Percentiles rank a stretch among this genome's conserved stretches.
Evolutionary conservation across 2,113 vertebrate genomes (phyloP).

Genomic region (Electrona antarctica): DNA sequence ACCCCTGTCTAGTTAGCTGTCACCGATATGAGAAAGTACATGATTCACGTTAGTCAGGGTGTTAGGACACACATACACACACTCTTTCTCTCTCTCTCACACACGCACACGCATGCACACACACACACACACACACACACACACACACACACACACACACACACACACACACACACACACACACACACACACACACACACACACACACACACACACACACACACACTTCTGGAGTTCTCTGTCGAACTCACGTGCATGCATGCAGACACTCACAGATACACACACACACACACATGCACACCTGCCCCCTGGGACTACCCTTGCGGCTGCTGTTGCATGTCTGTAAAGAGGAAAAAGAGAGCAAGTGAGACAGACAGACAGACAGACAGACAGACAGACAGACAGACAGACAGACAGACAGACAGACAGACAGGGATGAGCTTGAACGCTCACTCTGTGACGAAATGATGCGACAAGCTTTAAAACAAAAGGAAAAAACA

Average conservation of each 20-base stretch:
- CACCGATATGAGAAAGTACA: constrained; percentile 83
- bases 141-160: constrained; percentile 18
- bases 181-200: constrained; percentile 29
- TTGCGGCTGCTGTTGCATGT: constrained; percentile 68
- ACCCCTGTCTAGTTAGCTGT: constrained; percentile 81
- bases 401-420: constrained; percentile 20
- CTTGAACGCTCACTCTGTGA: constrained; percentile 30
- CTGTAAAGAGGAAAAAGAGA: constrained; percentile 52
- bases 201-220: constrained; percentile 14
- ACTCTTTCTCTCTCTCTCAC: neutral
- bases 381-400: constrained; percentile 1
- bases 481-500: constrained; percentile 42
- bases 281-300: constrained; percentile 39
- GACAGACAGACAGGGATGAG: constrained; percentile 17
- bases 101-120: constrained; percentile 1
- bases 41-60: constrained; percentile 83
- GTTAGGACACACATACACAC: constrained; percentile 51
- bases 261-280: constrained; percentile 15
- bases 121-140: constrained; percentile 30
- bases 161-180: neutral
- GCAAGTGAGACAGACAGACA: constrained; percentile 22
- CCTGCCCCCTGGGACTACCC: constrained; percentile 51
- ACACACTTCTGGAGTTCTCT: neutral
- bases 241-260: neutral
- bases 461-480: constrained; percentile 61